A percentile compares a stretch with the other conserved stretches of the same genome.
Evolutionary conservation across 2,888 invertebrate genomes (phyloP).

Genomic region (Melangyna quadrimaculata): DNA sequence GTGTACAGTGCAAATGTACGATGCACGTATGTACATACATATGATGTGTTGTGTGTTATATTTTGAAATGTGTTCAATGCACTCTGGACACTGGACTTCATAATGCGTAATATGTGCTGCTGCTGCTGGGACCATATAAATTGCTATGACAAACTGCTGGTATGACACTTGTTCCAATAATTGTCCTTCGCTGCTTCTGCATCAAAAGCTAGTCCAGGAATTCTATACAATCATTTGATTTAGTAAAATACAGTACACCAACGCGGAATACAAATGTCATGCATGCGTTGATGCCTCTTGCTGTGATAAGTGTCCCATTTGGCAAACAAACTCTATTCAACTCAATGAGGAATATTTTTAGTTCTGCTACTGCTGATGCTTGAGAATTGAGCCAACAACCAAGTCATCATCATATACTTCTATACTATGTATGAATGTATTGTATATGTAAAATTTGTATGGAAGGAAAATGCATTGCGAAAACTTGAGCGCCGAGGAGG

Average conservation of each 20-base stretch:
- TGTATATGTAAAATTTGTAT: not conserved
- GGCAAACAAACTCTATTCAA: constrained; percentile 55
- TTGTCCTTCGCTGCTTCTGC: constrained; percentile 31
- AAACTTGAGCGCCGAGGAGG: not conserved
- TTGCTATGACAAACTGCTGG: constrained; percentile 47
- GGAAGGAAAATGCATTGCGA: not conserved
- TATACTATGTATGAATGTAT: not conserved
- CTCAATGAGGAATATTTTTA: constrained; percentile 25
- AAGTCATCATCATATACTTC: not conserved
- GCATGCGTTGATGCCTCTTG: constrained; percentile 60
- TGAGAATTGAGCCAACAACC: constrained; percentile 27
- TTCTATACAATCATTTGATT: constrained; percentile 49
- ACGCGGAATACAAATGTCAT: constrained; percentile 63
- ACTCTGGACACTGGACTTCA: constrained; percentile 51
- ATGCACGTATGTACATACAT: constrained; percentile 16
- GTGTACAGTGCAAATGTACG: not conserved
- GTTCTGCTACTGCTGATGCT: constrained; percentile 29
- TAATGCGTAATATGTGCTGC: constrained; percentile 25
- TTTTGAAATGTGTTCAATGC: constrained; percentile 52
- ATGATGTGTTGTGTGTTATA: constrained; percentile 11
- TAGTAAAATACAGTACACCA: constrained; percentile 30
- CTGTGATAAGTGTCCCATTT: constrained; percentile 59
- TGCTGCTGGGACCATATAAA: constrained; percentile 27
- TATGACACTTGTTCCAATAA: constrained; percentile 52
- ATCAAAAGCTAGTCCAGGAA: constrained; percentile 28